These are phyloP conservation scores for Hydrocynus forskahlii DNA, from an alignment of 2,797 vertebrate species.

Conservation along the genomic window DNA sequence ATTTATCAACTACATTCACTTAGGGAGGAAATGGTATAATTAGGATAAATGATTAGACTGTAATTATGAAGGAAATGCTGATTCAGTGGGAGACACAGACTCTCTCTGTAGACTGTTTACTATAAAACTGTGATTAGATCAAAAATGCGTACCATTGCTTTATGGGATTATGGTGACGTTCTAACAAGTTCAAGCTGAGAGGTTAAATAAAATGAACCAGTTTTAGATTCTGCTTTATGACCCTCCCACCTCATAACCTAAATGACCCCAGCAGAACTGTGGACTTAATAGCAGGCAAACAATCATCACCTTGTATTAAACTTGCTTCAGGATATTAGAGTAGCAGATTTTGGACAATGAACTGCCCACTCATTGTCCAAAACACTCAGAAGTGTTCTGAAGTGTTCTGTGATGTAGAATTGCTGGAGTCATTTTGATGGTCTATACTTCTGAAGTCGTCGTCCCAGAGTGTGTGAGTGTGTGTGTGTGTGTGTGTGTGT, in stretches of 20 bases:
- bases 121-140: conserved; percentile 23
- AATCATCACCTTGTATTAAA: background rate
- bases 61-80: conserved; percentile 73
- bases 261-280: background rate
- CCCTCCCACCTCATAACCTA: background rate
- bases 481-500: too few species aligned
- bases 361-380: too few species aligned
- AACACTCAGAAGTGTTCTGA: background rate
- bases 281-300: background rate
- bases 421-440: background rate
- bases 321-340: background rate
- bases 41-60: conserved; percentile 65
- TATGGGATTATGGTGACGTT: background rate
- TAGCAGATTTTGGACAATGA: too few species aligned
- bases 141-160: background rate
- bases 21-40: conserved; percentile 66
- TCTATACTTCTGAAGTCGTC: background rate
- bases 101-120: conserved; percentile 10
- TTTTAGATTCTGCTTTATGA: background rate
- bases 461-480: background rate
- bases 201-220: background rate
- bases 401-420: background rate
- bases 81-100: conserved; percentile 63
- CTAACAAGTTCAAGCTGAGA: background rate
- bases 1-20: background rate